Percentiles rank a stretch among this genome's conserved stretches.
These are phyloP conservation scores for Luidia sarsii DNA, from an alignment of 53 echinoderm and acorn worm species.

Conservation along the genomic window DNA sequence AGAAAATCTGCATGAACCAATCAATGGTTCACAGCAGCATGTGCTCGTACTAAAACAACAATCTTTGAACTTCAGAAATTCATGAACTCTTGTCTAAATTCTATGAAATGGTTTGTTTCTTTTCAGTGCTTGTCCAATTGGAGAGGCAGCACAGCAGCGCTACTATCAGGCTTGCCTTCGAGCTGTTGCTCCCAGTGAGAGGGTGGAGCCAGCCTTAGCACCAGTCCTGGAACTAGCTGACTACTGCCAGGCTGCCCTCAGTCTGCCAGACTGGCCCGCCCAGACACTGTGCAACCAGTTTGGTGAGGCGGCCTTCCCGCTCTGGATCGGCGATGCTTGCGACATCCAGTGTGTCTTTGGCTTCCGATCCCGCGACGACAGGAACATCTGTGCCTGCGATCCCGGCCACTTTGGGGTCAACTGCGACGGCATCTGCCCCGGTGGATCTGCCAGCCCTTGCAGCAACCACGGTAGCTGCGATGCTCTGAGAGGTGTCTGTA, in stretches of 20 bases:
- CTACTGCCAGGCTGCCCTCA: conserved; percentile 69
- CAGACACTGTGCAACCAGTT: conserved; percentile 85
- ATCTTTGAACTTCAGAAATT: not conserved
- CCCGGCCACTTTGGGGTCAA: conserved; percentile 67
- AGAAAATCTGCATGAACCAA: too few species aligned
- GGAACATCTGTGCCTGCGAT: conserved; percentile 76
- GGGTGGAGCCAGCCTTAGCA: conserved; percentile 68
- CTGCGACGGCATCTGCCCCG: conserved; percentile 75
- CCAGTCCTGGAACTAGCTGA: conserved; percentile 70
- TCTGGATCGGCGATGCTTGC: conserved; percentile 89
- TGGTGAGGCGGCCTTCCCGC: conserved; percentile 70
- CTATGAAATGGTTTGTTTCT: not conserved
- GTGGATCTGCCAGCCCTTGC: conserved; percentile 76
- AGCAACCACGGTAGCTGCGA: conserved; percentile 71
- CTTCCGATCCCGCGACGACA: conserved; percentile 48
- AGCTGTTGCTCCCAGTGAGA: conserved; percentile 54
- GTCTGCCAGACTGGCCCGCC: conserved; percentile 73
- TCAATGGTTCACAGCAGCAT: too few species aligned
- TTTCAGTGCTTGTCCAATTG: conserved; percentile 70
- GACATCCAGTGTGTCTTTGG: conserved; percentile 75
- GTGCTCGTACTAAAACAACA: too few species aligned
- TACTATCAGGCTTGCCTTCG: conserved; percentile 70
- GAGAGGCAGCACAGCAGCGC: conserved; percentile 52
- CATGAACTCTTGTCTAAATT: not conserved
- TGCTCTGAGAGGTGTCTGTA: conserved; percentile 57